phyloP scores from a whole-genome alignment of 2,113 vertebrate genomes.

The Eleginops maclovinus region DNA sequence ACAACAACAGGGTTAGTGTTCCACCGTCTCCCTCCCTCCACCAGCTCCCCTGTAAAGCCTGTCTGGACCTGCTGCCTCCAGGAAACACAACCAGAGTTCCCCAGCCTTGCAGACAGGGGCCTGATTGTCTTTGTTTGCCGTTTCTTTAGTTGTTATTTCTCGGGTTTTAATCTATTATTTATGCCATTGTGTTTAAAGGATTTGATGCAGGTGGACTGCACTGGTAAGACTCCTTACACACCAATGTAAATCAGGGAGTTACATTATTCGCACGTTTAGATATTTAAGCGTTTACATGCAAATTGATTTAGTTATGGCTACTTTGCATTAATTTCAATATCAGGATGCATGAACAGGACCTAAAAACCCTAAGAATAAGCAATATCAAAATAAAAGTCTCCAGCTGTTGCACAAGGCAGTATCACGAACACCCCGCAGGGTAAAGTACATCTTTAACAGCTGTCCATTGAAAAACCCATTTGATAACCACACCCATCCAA shows the following conservation, averaged over 20 bases:
- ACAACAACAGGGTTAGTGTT: conserved; percentile 69
- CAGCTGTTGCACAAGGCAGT: neutral
- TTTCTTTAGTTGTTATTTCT: neutral
- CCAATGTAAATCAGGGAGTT: neutral
- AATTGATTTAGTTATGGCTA: neutral
- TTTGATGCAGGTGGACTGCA: neutral
- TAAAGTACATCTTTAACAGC: neutral
- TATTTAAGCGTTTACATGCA: neutral
- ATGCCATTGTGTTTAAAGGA: neutral
- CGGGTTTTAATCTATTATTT: neutral
- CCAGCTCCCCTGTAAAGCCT: conserved; percentile 39
- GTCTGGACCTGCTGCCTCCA: conserved; percentile 59
- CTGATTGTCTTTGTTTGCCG: neutral
- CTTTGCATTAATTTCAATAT: neutral
- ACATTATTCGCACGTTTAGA: neutral
- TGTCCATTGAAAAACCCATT: neutral
- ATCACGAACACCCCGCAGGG: neutral
- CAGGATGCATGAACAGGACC: neutral
- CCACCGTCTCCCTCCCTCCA: conserved; percentile 41
- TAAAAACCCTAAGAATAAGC: neutral
- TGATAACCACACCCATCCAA: neutral
- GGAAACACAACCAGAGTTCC: conserved; percentile 41
- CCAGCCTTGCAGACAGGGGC: conserved; percentile 2
- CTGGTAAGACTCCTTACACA: no score
- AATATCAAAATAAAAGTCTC: neutral